Evolutionary conservation across 2,797 vertebrate genomes (phyloP), one percentile per base, ranked within the genome.

Genomic region (Bovichtus variegatus): DNA sequence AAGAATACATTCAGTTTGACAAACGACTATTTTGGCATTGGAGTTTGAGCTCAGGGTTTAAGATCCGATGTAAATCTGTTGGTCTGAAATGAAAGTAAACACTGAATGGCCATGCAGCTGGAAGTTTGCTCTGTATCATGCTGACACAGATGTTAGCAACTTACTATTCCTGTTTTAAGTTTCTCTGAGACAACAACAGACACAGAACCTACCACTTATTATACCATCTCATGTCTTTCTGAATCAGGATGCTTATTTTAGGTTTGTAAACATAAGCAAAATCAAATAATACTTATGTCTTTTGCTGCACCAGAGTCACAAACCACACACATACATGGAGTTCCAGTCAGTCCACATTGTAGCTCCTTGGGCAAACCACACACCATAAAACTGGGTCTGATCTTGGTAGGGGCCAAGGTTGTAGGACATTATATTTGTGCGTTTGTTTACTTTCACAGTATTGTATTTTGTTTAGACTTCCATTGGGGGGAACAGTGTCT

Each of bases 381-480:
- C 36, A 65, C 58, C 51, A 25, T 11, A 54, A 81, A 77, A 47
- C 47, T 51, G 41, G 21, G 44, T 74, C 63, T 62, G 31, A 54
- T 12, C 63, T 79, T 61, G 50, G 50, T 57, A 27, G 78, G 23
- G 64, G 76, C 60, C 83, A 79, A 73, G 64, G 78, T 64, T 81
- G 64, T 43, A 49, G 65, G 74, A 84, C 82, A 85, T 88, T 78
- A 90, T 78, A 83, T 88, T 85, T 91, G 79, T 76, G 43, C 74
- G 11, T 91, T 91, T 92, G 87, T 92, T 93, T 93, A 91, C 91
- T 90, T 94, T 94, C 91, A 92, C 92, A 94, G 91, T 87, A 94
- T 92, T 92, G 91, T 92, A 88, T 92, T 92, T 91, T 94, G 93
- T 94, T 96, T 94, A 90, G 92, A 92, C 93, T 88, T 93, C 85